A percentile compares a stretch with the other conserved stretches of the same genome.
These are phyloP conservation scores for Lampropteryx suffumata DNA, from an alignment of 2,888 invertebrate genomes.

Conservation along the genomic window DNA sequence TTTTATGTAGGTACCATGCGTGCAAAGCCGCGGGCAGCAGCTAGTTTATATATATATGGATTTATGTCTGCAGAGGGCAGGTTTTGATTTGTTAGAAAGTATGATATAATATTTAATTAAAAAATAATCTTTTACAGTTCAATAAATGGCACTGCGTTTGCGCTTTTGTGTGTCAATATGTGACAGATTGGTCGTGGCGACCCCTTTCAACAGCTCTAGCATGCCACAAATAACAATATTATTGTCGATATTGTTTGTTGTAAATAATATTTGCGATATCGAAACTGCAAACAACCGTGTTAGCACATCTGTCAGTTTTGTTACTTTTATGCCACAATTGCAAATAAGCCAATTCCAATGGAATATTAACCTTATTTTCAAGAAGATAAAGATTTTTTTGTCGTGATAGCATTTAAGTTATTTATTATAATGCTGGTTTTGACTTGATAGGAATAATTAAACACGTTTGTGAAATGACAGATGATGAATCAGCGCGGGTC, in stretches of 20 bases:
- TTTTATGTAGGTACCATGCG: too few relatives aligned
- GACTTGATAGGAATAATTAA: slow-evolving; percentile 2
- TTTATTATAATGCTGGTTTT: too few relatives aligned
- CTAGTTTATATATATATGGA: too few relatives aligned
- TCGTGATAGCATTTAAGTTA: too few relatives aligned
- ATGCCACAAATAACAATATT: slow-evolving; percentile 26
- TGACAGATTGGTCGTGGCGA: slow-evolving; percentile 12
- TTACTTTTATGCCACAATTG: slow-evolving; percentile 4
- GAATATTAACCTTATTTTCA: not conserved
- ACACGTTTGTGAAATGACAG: slow-evolving; percentile 5
- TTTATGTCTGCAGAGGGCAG: too few relatives aligned
- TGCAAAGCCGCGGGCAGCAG: too few relatives aligned
- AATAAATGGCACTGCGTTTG: not conserved
- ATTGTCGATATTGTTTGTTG: slow-evolving; percentile 27
- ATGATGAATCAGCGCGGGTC: slow-evolving; percentile 21
- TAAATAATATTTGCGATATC: slow-evolving; percentile 22
- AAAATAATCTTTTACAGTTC: not conserved
- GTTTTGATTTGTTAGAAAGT: too few relatives aligned
- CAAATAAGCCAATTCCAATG: not conserved
- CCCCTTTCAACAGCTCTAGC: slow-evolving; percentile 10
- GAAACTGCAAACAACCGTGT: slow-evolving; percentile 20
- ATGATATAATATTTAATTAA: not conserved
- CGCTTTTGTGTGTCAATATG: slow-evolving; percentile 4
- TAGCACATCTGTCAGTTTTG: slow-evolving; percentile 28
- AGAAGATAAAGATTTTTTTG: too few relatives aligned